Conservation (phyloP, 2,888 invertebrate genomes). For the Nomada ferruginata region DNA sequence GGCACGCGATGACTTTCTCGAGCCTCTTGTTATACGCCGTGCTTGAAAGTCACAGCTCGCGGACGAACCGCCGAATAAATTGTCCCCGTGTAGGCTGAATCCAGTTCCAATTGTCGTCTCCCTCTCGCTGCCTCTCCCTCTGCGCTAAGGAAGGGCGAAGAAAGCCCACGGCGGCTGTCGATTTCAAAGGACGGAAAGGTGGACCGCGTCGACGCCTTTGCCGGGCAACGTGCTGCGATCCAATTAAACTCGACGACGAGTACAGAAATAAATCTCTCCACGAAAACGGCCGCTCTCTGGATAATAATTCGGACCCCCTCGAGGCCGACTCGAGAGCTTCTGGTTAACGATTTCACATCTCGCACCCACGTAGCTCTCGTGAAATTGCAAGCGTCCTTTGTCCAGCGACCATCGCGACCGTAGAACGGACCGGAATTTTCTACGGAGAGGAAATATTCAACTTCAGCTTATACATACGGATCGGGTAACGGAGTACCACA, state of each 20-base stretch:
- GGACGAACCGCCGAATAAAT: slow-evolving; percentile 57
- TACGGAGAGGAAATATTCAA: background rate
- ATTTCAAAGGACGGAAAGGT: slow-evolving; percentile 11
- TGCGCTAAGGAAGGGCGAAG: slow-evolving; percentile 40
- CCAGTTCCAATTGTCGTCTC: slow-evolving; percentile 71
- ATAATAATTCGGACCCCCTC: slow-evolving; percentile 45
- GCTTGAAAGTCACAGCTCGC: slow-evolving; percentile 37
- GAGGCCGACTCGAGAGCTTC: slow-evolving; percentile 35
- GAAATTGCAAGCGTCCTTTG: slow-evolving; percentile 19
- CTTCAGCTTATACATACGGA: background rate
- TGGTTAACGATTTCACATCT: slow-evolving; percentile 61
- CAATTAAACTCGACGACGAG: slow-evolving; percentile 73
- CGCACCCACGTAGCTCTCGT: slow-evolving; percentile 50
- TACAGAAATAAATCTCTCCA: slow-evolving; percentile 72
- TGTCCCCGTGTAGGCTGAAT: slow-evolving; percentile 41
- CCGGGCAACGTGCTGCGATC: slow-evolving; percentile 62
- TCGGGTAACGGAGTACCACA: no score
- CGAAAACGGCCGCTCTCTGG: slow-evolving; percentile 47
- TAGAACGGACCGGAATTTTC: background rate
- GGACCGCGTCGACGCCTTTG: slow-evolving; percentile 43
- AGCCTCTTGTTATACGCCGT: slow-evolving; percentile 32
- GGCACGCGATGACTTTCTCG: slow-evolving; percentile 61
- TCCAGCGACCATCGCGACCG: slow-evolving; percentile 2
- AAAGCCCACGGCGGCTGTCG: slow-evolving; percentile 57
- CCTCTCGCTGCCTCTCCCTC: background rate